These are phyloP conservation scores for Drosophila greeni DNA, from an alignment of 2,888 invertebrate genomes.

Conservation along the genomic window DNA sequence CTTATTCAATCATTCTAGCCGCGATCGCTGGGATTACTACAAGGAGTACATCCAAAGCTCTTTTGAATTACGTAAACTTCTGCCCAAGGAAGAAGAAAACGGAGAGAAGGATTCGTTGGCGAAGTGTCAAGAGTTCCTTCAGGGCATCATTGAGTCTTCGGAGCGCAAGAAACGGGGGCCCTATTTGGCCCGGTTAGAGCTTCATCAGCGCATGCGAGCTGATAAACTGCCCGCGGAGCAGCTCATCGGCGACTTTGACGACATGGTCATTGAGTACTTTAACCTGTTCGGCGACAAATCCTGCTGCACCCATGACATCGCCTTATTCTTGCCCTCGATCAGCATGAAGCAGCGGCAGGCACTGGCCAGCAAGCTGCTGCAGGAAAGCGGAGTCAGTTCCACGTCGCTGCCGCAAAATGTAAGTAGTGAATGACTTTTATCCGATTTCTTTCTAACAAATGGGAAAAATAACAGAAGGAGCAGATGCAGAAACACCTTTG, in stretches of 20 bases:
- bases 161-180: conserved; percentile 86
- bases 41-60: conserved; percentile 86
- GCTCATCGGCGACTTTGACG: conserved; percentile 83
- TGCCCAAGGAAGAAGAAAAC: conserved; percentile 21
- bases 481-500: conserved; percentile 91
- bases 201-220: conserved; percentile 83
- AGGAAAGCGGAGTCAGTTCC: conserved; percentile 83
- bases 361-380: conserved; percentile 82
- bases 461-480: conserved; percentile 80
- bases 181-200: conserved; percentile 89
- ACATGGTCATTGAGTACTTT: conserved; percentile 88
- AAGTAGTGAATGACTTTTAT: conserved; percentile 48
- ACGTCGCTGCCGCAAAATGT: conserved; percentile 83
- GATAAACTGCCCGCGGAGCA: conserved; percentile 80
- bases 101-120: conserved; percentile 52
- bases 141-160: conserved; percentile 80
- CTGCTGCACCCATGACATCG: conserved; percentile 91
- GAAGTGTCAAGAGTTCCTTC: conserved; percentile 76
- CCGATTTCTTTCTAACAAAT: background rate
- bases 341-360: conserved; percentile 81
- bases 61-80: conserved; percentile 81
- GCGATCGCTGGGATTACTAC: conserved; percentile 87
- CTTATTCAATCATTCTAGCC: conserved; percentile 76
- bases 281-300: conserved; percentile 89
- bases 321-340: conserved; percentile 85